A percentile compares a stretch with the other conserved stretches of the same genome.
Conservation (phyloP, 2,113 vertebrate genomes). For the Chionis minor region DNA sequence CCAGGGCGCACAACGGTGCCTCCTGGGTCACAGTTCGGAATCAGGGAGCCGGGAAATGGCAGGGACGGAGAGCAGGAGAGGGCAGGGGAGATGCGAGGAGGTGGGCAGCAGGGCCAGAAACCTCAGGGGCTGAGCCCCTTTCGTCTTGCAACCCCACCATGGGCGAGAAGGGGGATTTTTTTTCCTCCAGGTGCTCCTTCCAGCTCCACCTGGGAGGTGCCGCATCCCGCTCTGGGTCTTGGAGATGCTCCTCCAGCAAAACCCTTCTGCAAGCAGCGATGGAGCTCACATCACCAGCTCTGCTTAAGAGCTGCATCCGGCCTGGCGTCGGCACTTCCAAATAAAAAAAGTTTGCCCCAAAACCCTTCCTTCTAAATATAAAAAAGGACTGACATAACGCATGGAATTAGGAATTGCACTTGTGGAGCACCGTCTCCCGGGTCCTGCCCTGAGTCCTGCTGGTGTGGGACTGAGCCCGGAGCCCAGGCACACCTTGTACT, state of each 20-base stretch:
- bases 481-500: neutral
- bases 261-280: neutral
- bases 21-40: rapidly evolving
- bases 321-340: neutral
- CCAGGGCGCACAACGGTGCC: rapidly evolving
- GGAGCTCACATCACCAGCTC: neutral
- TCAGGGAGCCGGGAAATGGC: neutral
- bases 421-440: rapidly evolving
- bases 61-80: neutral
- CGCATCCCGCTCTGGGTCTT: rapidly evolving
- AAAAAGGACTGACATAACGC: rapidly evolving
- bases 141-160: neutral
- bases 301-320: neutral
- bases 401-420: neutral
- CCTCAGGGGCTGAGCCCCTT: neutral
- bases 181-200: neutral
- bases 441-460: rapidly evolving
- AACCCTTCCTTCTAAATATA: neutral
- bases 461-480: rapidly evolving
- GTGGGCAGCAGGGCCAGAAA: neutral
- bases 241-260: neutral
- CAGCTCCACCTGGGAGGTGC: neutral
- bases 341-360: neutral
- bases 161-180: neutral
- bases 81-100: neutral